These are phyloP conservation scores for Loripinus fragilis DNA, from an alignment of 2,888 invertebrate genomes.

Conservation along the genomic window DNA sequence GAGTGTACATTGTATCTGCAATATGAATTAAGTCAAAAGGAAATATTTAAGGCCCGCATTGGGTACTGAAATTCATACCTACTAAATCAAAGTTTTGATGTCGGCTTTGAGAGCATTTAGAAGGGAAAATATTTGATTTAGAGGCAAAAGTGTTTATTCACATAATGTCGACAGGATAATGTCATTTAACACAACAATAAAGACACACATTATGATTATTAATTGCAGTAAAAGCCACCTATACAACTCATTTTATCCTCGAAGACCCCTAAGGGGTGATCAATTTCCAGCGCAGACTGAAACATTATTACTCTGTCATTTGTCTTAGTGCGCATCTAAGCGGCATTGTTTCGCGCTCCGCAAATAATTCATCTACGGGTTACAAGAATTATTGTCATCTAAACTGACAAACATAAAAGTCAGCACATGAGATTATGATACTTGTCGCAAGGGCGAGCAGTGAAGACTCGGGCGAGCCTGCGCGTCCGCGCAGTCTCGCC, in stretches of 20 bases:
- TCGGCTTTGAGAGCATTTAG: not conserved
- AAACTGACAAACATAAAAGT: conserved; percentile 46
- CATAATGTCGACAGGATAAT: not conserved
- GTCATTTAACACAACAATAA: not conserved
- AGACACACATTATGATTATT: conserved; percentile 13
- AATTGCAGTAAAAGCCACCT: conserved; percentile 6
- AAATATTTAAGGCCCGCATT: too few relatives aligned
- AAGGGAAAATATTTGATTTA: not conserved
- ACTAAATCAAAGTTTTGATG: too few relatives aligned
- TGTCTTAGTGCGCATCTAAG: not conserved
- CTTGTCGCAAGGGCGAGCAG: too few relatives aligned
- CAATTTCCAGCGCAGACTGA: conserved; percentile 3
- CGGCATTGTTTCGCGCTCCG: not conserved
- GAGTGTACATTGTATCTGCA: too few relatives aligned
- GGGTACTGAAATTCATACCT: too few relatives aligned
- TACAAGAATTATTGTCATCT: conserved; percentile 61
- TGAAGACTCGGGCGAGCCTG: too few relatives aligned
- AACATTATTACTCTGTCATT: conserved; percentile 5
- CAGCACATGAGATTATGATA: too few relatives aligned
- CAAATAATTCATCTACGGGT: conserved; percentile 29
- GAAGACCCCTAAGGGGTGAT: not conserved
- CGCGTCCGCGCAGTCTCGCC: too few relatives aligned
- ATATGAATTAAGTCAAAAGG: too few relatives aligned
- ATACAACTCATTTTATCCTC: not conserved
- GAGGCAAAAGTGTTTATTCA: not conserved